phyloP scores from a whole-genome alignment of 2,113 vertebrate species.

The Cynopterus brachyotis region DNA sequence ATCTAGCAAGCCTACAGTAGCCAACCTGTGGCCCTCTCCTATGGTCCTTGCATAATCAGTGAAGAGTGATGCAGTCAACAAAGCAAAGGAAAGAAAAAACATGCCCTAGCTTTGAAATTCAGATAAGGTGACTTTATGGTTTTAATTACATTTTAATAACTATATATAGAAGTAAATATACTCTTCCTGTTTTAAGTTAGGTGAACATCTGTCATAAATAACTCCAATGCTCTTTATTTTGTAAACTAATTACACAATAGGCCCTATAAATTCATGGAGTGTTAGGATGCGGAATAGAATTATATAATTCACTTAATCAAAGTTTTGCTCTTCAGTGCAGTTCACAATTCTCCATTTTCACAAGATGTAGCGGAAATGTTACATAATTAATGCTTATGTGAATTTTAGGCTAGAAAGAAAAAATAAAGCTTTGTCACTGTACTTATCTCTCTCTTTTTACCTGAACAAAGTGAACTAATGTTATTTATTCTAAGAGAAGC shows the following conservation, averaged over 20 bases:
- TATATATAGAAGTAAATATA: slow-evolving; percentile 65
- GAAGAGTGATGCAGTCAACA: slow-evolving; percentile 18
- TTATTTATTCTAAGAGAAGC: not conserved
- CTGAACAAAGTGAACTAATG: not conserved
- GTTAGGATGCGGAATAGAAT: slow-evolving; percentile 64
- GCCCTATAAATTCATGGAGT: slow-evolving; percentile 68
- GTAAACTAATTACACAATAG: slow-evolving; percentile 76
- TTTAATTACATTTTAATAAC: slow-evolving; percentile 68
- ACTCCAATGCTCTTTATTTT: slow-evolving; percentile 64
- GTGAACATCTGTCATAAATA: slow-evolving; percentile 76
- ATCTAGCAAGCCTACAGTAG: not conserved
- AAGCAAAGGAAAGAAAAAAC: slow-evolving; percentile 33
- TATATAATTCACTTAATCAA: slow-evolving; percentile 63
- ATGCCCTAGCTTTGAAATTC: slow-evolving; percentile 67
- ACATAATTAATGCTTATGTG: not conserved
- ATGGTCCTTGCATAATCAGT: not conserved
- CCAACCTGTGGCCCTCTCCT: not conserved
- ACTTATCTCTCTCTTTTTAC: not conserved
- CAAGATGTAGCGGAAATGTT: not conserved
- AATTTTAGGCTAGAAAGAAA: not conserved
- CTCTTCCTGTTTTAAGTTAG: slow-evolving; percentile 74
- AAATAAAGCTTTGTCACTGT: not conserved
- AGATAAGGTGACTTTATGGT: slow-evolving; percentile 65
- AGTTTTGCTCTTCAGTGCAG: slow-evolving; percentile 19
- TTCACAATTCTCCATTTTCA: slow-evolving; percentile 42